These are phyloP conservation scores for Drosophila pseudoobscura DNA, from an alignment of 1,140 invertebrate species.

Conservation along the genomic window DNA sequence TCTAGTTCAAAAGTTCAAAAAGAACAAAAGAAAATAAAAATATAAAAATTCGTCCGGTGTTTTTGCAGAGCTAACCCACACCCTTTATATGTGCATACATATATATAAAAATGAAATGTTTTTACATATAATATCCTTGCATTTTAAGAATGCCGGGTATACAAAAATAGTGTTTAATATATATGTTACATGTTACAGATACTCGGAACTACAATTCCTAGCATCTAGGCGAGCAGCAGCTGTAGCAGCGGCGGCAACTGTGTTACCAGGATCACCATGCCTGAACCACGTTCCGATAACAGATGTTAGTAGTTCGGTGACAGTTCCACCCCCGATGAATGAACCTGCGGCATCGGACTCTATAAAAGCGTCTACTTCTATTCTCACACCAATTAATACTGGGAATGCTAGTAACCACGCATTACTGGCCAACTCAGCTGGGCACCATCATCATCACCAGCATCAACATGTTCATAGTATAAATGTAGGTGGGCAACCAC, in stretches of 20 bases:
- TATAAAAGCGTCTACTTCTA: constrained; percentile 10
- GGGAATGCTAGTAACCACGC: constrained; percentile 9
- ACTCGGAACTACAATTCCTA: constrained; percentile 78
- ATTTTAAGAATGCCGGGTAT: not conserved
- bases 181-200: constrained; percentile 46
- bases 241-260: constrained; percentile 79
- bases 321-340: constrained; percentile 32
- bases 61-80: too few relatives aligned
- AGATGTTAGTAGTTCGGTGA: constrained; percentile 54
- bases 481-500: constrained; percentile 43
- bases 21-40: too few relatives aligned
- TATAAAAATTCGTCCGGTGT: too few relatives aligned
- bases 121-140: not conserved
- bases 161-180: not conserved
- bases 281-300: constrained; percentile 39
- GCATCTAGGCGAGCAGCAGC: constrained; percentile 80
- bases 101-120: too few relatives aligned
- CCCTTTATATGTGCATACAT: too few relatives aligned
- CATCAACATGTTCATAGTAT: constrained; percentile 44
- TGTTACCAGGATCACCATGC: constrained; percentile 49
- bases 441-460: constrained; percentile 45
- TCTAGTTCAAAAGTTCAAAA: too few relatives aligned
- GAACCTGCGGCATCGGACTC: constrained; percentile 28
- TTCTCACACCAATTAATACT: constrained; percentile 26
- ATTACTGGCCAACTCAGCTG: constrained; percentile 22